A percentile compares a stretch with the other conserved stretches of the same genome.
Conservation (phyloP, 2,888 invertebrate genomes). For the Noctua comes region DNA sequence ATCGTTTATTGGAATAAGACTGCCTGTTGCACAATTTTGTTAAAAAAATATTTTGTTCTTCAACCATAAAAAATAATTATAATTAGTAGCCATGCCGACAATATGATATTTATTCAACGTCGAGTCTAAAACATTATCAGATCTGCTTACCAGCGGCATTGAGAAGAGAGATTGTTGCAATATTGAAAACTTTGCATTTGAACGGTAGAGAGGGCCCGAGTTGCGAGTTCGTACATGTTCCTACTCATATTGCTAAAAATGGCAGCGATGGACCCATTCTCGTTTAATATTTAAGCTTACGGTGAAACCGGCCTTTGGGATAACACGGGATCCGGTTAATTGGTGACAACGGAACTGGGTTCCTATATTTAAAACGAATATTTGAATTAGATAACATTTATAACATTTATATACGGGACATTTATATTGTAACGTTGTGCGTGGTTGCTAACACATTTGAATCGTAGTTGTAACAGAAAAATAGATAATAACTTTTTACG, state of each 20-base stretch:
- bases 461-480: too few relatives aligned
- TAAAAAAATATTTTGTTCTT: too few relatives aligned
- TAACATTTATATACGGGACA: too few relatives aligned
- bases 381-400: background rate
- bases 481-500: too few relatives aligned
- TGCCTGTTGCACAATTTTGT: background rate
- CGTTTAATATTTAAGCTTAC: conserved; percentile 32
- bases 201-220: conserved; percentile 37
- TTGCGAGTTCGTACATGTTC: conserved; percentile 49
- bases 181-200: conserved; percentile 70
- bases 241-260: conserved; percentile 43
- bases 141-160: conserved; percentile 47
- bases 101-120: background rate
- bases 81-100: background rate
- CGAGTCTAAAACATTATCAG: conserved; percentile 42
- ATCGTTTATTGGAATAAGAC: background rate
- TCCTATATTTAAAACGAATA: background rate
- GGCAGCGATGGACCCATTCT: conserved; percentile 16
- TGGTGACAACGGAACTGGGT: background rate
- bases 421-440: too few relatives aligned
- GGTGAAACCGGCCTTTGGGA: background rate
- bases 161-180: conserved; percentile 65
- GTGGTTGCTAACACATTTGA: too few relatives aligned
- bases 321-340: conserved; percentile 8
- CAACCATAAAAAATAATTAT: background rate